Percentiles rank a stretch among this genome's conserved stretches.
phyloP scores from a whole-genome alignment of 2,113 vertebrate genomes.

The Oxyura jamaicensis region DNA sequence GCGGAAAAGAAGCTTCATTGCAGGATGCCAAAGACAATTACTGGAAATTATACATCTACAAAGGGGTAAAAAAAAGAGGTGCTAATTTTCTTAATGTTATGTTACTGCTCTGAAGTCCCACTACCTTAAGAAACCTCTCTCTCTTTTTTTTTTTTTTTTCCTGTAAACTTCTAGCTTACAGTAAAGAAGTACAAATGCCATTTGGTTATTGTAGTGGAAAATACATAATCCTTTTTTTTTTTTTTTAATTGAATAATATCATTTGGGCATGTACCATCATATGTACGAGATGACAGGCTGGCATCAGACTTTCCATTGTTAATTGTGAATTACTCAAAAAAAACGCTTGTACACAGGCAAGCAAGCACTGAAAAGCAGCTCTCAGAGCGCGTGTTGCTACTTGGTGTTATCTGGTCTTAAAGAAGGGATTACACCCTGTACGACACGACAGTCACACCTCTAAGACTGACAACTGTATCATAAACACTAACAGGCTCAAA shows the following conservation, averaged over 20 bases:
- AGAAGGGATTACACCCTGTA: neutral
- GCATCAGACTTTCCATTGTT: neutral
- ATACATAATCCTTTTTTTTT: neutral
- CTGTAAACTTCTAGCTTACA: neutral
- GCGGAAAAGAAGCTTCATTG: neutral
- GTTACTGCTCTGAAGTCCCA: neutral
- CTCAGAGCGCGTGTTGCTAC: neutral
- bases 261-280: neutral
- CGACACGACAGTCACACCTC: neutral
- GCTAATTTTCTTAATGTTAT: neutral
- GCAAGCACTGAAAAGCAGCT: neutral
- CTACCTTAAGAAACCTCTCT: neutral
- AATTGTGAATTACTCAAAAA: neutral
- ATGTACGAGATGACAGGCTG: neutral
- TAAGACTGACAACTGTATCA: neutral
- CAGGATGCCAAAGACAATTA: neutral
- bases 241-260: neutral
- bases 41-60: neutral
- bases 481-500: neutral
- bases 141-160: neutral
- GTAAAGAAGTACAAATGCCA: neutral
- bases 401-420: neutral
- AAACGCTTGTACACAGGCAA: neutral
- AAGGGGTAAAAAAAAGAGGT: fast-evolving
- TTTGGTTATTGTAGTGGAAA: neutral